Evolutionary conservation across 1,140 invertebrate species (phyloP).

Genomic region (Pissodes strobi): DNA sequence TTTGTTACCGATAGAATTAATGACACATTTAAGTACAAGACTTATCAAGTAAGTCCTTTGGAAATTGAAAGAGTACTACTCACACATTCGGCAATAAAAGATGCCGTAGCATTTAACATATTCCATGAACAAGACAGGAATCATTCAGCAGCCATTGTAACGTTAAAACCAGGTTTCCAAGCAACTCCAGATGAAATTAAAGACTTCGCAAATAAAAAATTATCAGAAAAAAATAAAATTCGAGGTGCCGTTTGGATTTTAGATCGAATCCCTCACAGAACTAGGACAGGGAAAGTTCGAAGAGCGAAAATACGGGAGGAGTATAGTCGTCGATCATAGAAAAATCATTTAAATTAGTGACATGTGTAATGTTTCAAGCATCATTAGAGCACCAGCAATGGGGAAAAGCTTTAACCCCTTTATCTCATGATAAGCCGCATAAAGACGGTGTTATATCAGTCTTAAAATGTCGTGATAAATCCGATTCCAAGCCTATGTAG

Average conservation of each 20-base stretch:
- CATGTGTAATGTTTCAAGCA: too few relatives aligned
- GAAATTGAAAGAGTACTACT: constrained; percentile 69
- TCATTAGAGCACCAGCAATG: too few relatives aligned
- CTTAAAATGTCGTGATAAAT: too few relatives aligned
- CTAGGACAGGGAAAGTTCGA: constrained; percentile 43
- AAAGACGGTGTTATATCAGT: too few relatives aligned
- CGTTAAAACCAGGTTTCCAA: constrained; percentile 45
- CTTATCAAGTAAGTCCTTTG: constrained; percentile 53
- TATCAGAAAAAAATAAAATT: constrained; percentile 45
- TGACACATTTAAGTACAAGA: constrained; percentile 73
- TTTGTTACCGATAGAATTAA: constrained; percentile 76
- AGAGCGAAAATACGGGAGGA: constrained; percentile 17
- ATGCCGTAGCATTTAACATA: constrained; percentile 72
- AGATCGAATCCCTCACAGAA: constrained; percentile 38
- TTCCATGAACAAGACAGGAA: constrained; percentile 66
- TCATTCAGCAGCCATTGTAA: constrained; percentile 64
- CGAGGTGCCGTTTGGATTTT: constrained; percentile 44
- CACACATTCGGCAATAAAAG: constrained; percentile 64
- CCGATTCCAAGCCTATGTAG: too few relatives aligned
- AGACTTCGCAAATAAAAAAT: constrained; percentile 37
- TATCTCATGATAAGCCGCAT: too few relatives aligned
- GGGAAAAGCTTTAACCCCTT: too few relatives aligned
- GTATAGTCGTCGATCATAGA: constrained; percentile 1
- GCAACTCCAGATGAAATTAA: constrained; percentile 29
- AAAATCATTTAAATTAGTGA: too few relatives aligned